These are phyloP conservation scores for Speoplatyrhinus poulsoni DNA, from an alignment of 2,113 vertebrate species.

Conservation along the genomic window DNA sequence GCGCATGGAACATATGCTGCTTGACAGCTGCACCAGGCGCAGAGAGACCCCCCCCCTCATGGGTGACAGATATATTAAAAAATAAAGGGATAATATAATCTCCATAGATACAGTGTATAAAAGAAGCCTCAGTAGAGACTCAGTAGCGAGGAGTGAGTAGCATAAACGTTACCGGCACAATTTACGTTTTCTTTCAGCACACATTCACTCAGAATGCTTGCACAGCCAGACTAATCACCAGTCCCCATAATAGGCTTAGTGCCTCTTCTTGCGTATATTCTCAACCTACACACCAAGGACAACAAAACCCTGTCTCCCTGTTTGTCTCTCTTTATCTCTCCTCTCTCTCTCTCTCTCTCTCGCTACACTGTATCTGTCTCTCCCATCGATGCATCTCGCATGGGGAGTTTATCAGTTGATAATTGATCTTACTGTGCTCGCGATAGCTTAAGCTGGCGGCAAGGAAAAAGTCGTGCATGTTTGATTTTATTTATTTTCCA, in stretches of 20 bases:
- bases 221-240: slow-evolving; percentile 55
- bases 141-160: slow-evolving; percentile 35
- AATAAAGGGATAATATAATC: slow-evolving; percentile 43
- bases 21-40: slow-evolving; percentile 59
- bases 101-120: slow-evolving; percentile 61
- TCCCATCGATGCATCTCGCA: not conserved
- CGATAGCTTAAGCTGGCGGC: not conserved
- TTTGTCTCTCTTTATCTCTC: slow-evolving; percentile 16
- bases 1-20: slow-evolving; percentile 48
- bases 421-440: not conserved
- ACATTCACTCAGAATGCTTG: slow-evolving; percentile 41
- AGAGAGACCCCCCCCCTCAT: slow-evolving; percentile 42
- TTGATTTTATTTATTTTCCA: not conserved
- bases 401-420: slow-evolving; percentile 8
- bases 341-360: not conserved
- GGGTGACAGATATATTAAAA: slow-evolving; percentile 50
- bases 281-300: slow-evolving; percentile 45
- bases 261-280: slow-evolving; percentile 43
- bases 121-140: slow-evolving; percentile 5
- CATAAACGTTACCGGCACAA: slow-evolving; percentile 51
- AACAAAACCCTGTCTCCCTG: slow-evolving; percentile 35
- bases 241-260: slow-evolving; percentile 39
- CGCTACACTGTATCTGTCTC: slow-evolving; percentile 2
- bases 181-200: slow-evolving; percentile 51
- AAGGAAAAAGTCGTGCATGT: not conserved